Evolutionary conservation across 2,113 vertebrate genomes (phyloP).

Genomic region (Saguinus midas): DNA sequence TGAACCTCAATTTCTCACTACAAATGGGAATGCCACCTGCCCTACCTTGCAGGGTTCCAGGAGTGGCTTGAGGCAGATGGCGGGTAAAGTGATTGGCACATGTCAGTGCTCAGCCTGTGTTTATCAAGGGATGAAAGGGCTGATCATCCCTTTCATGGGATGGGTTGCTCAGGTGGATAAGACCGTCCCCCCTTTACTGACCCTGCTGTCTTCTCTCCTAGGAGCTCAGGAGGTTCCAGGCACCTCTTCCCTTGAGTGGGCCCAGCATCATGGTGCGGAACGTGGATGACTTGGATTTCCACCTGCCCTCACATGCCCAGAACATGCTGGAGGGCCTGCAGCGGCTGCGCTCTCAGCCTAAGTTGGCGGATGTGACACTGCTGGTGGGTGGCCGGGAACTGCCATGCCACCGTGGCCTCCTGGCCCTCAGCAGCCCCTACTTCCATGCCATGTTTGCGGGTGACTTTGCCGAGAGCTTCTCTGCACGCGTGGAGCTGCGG

Average conservation of each 20-base stretch:
- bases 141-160: fast-evolving
- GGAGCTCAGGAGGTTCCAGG: fast-evolving
- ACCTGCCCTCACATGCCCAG: slow-evolving; percentile 92
- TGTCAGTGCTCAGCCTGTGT: fast-evolving
- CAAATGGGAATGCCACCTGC: fast-evolving
- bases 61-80: background rate
- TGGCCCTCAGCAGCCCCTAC: slow-evolving; percentile 96
- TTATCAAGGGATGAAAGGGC: fast-evolving
- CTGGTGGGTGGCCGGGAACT: slow-evolving; percentile 89
- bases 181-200: background rate
- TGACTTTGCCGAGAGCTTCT: slow-evolving; percentile 94
- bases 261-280: slow-evolving; percentile 90
- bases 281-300: slow-evolving; percentile 95
- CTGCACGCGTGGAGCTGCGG: slow-evolving; percentile 91
- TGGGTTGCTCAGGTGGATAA: fast-evolving
- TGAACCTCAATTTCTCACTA: background rate
- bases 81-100: fast-evolving
- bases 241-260: background rate
- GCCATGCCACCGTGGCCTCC: slow-evolving; percentile 93
- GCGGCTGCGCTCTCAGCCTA: slow-evolving; percentile 89
- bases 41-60: background rate
- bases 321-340: slow-evolving; percentile 92
- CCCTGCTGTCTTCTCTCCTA: background rate
- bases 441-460: slow-evolving; percentile 96
- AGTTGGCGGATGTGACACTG: slow-evolving; percentile 92